phyloP scores from a whole-genome alignment of 2,113 vertebrate species.

The Bubo bubo region DNA sequence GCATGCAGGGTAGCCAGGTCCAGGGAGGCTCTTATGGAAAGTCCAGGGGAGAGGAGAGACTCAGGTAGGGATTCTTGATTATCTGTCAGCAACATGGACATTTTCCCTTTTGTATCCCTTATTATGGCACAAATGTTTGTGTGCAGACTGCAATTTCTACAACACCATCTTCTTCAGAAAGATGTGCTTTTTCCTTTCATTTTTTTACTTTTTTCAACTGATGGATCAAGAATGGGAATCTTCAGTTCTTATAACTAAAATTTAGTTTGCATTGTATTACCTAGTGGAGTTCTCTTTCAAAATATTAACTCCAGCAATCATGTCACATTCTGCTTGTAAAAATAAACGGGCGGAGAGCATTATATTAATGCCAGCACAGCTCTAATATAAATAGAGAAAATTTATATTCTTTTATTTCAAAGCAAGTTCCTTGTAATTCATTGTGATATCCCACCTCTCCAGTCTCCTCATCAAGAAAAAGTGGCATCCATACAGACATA shows the following conservation, averaged over 20 bases:
- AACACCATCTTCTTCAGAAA: neutral
- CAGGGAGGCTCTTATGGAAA: neutral
- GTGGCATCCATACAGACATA: neutral
- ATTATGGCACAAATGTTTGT: neutral
- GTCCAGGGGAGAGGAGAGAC: fast-evolving
- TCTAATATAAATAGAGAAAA: slow-evolving; percentile 14
- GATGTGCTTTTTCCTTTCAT: neutral
- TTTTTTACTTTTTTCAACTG: neutral
- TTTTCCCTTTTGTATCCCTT: neutral
- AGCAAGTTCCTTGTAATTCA: neutral
- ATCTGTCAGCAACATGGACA: fast-evolving
- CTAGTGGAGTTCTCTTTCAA: neutral
- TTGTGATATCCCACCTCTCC: neutral
- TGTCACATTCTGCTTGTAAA: neutral
- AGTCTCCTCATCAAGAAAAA: neutral
- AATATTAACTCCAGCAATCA: neutral
- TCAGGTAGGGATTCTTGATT: neutral
- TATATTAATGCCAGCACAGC: neutral
- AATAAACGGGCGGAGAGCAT: neutral
- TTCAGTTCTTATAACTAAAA: neutral
- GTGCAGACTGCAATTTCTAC: neutral
- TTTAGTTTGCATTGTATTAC: slow-evolving; percentile 5
- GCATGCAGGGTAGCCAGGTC: neutral
- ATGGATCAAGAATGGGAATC: neutral
- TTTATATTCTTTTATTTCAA: neutral